Conservation (phyloP, 2,113 vertebrate genomes). For the Irena cyanogastra region DNA sequence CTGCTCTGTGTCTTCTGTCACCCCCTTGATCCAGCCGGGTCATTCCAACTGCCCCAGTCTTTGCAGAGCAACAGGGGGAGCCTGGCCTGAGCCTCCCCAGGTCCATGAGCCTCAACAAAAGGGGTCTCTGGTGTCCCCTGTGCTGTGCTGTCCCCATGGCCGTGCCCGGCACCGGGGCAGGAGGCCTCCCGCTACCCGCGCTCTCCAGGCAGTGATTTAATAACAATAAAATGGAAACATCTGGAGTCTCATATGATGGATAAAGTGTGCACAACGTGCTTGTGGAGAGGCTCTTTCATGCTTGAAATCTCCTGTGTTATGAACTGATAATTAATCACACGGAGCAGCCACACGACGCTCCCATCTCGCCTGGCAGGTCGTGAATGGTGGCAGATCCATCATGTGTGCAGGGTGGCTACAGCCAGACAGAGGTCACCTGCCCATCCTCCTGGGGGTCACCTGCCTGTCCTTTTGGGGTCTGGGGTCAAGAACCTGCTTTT, state of each 20-base stretch:
- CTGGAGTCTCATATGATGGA: slow-evolving; percentile 30
- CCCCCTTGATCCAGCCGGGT: fast-evolving
- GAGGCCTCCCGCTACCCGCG: not conserved
- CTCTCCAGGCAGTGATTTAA: slow-evolving; percentile 25
- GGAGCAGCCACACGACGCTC: not conserved
- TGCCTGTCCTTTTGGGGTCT: not conserved
- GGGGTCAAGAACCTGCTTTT: not conserved
- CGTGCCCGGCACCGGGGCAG: not conserved
- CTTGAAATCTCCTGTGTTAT: slow-evolving; percentile 9
- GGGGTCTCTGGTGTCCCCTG: not conserved
- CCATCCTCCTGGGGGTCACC: not conserved
- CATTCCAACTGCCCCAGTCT: not conserved
- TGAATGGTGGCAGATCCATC: fast-evolving
- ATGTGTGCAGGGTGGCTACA: fast-evolving
- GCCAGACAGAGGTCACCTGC: not conserved
- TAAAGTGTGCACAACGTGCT: slow-evolving; percentile 5
- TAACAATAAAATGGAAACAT: slow-evolving; percentile 36
- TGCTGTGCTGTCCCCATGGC: fast-evolving
- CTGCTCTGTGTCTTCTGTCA: not conserved
- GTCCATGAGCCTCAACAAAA: not conserved
- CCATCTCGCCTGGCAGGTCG: not conserved
- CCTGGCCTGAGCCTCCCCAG: not conserved
- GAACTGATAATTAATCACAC: slow-evolving; percentile 22
- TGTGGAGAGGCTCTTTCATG: slow-evolving; percentile 28
- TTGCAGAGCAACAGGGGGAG: fast-evolving